Evolutionary conservation across 2,113 vertebrate genomes (phyloP), one percentile per base, ranked within the genome.

Genomic region (Clarias batrachus): DNA sequence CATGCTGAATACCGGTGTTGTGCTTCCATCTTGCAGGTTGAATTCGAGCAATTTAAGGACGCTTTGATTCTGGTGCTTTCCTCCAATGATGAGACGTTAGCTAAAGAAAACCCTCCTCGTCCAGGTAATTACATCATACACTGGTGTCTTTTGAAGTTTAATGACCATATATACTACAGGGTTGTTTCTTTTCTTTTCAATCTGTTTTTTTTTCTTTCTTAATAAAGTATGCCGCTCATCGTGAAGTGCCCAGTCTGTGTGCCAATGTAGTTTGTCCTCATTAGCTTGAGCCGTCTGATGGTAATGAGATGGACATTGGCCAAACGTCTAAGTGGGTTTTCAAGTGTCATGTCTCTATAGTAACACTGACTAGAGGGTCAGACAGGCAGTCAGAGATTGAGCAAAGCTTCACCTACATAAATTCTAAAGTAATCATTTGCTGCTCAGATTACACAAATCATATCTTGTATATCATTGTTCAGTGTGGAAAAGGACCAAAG

Each of bases 31-130:
- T 89, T 92, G 6, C 92, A 99, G 98, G 97, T 99, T 52, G 94
- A 97, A 90, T 99, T 99, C 91, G 95, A 97, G 82, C 96, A 97
- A 52, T 99, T 99, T 94, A 99, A 97, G 93, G 95, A 98, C 90
- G 97, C 97, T 1, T 93, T 99, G 87, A 98, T 99, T 92, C 93
- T 96, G 90, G 94, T 97, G 84, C 92, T 99, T 87, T 99, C 97
- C 60, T 92, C 93, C 0, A 56, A 81, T 33, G 91, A 91, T 94
- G 93, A 91, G 89, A 92, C 85, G 56, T 95, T 66, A 0, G 93
- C 93, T 41, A 94, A 94, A 88, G 96, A 97, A 27, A 89, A 93
- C 78, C 93, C 92, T 91, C 90, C 95, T 60, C 92, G 94, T 79
- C 92, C 96, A 96, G 98, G 98, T 99, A 95, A 37, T 33, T 33